Evolutionary conservation across 2,113 vertebrate species (phyloP), one percentile per base, ranked within the genome.

Genomic region (Lathamus discolor): DNA sequence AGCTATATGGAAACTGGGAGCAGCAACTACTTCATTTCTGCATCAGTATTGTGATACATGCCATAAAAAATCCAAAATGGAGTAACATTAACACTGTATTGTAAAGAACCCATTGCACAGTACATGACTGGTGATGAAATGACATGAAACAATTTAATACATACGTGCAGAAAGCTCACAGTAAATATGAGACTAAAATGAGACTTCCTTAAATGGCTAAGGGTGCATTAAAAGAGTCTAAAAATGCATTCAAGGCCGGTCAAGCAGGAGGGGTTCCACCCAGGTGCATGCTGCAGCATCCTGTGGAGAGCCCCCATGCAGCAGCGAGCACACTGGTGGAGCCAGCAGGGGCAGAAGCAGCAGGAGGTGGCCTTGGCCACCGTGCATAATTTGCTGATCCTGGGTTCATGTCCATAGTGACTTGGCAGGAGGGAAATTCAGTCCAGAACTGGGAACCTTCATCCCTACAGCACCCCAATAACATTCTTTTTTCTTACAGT

Each of bases 271-370:
- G 29, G 43, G 9, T 18, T 13, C 28, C 6, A 15, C n/a, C 6
- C 1, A 1, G 4, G 1, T 10, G 20, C 39, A 39, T 37, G 49
- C 39, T 31, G 23, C 39, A 27, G 59, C 17, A 3, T 55, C 17
- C 41, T 14, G 0, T 4, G 1, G 39, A 39, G 9, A 51, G 22
- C 7, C 25, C 14, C 20, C 5, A 1, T 3, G 27, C 48, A 37
- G 39, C 48, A 20, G 27, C 10, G 3, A 62, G 46, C 9, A 59
- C 55, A 59, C 33, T 14, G 20, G 20, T 59, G n/a, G 55, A 59
- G 55, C 55, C 55, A 59, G 20, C 8, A 9, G 29, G 23, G 24
- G 19, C 11, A 17, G 31, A 17, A 46, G 28, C 39, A 55, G 11
- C n/a, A 5, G 49, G 23, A 55, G n/a, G 41, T 9, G 61, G 27